phyloP scores from a whole-genome alignment of 2,888 invertebrate genomes.

The Orthonychiurus folsomi region DNA sequence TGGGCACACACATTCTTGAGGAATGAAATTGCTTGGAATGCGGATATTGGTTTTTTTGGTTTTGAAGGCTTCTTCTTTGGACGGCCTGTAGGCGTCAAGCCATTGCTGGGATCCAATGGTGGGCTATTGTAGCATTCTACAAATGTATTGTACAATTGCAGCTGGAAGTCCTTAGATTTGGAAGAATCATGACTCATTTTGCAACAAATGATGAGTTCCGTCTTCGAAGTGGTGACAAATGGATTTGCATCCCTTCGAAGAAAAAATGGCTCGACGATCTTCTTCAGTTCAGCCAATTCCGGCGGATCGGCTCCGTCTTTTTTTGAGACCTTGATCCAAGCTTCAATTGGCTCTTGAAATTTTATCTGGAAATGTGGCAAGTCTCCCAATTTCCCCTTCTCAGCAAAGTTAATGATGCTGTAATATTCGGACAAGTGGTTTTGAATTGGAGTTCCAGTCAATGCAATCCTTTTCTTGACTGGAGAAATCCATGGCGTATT shows the following conservation, averaged over 20 bases:
- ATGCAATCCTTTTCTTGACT: neutral
- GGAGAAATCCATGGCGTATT: neutral
- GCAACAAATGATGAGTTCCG: neutral
- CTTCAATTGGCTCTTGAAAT: too few relatives aligned
- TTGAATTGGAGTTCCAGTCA: neutral
- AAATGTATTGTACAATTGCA: too few relatives aligned
- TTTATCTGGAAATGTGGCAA: too few relatives aligned
- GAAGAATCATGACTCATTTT: neutral
- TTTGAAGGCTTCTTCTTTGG: neutral
- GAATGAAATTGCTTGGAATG: too few relatives aligned
- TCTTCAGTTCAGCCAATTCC: slow-evolving; percentile 1
- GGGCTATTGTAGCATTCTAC: too few relatives aligned
- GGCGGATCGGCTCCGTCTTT: too few relatives aligned
- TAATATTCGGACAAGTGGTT: too few relatives aligned
- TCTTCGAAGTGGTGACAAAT: neutral
- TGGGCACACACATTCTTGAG: too few relatives aligned
- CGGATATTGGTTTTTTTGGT: slow-evolving; percentile 1
- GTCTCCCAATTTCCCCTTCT: too few relatives aligned
- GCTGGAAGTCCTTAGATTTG: neutral
- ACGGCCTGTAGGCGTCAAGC: neutral
- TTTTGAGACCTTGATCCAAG: too few relatives aligned
- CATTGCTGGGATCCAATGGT: too few relatives aligned
- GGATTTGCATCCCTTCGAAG: neutral
- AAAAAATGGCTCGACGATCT: neutral
- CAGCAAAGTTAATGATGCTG: too few relatives aligned